These are phyloP conservation scores for Callitettix versicolor DNA, from an alignment of 1,140 invertebrate genomes.

Conservation along the genomic window DNA sequence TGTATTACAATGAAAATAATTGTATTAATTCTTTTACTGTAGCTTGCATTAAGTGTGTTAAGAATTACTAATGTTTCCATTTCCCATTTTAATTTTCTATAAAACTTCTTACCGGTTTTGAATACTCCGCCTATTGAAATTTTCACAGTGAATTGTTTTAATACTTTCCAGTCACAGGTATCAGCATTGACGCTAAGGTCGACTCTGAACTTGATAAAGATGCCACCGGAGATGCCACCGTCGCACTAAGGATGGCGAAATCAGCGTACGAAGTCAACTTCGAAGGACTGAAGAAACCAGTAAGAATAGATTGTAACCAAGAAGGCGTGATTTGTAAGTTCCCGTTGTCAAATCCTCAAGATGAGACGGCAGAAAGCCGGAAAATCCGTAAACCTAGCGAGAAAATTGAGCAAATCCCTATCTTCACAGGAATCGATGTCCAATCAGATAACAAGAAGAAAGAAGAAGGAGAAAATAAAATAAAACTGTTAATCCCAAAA, in stretches of 20 bases:
- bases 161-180: not conserved
- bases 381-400: not conserved
- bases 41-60: too few species aligned
- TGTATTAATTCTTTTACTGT: too few species aligned
- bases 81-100: too few species aligned
- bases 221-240: not conserved
- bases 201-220: not conserved
- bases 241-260: not conserved
- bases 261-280: constrained; percentile 2
- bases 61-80: too few species aligned
- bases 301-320: constrained; percentile 4
- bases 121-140: too few species aligned
- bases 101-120: too few species aligned
- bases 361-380: not conserved
- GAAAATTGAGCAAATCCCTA: not conserved
- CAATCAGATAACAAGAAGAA: too few species aligned
- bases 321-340: constrained; percentile 7
- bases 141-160: too few species aligned
- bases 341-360: not conserved
- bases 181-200: not conserved
- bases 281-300: not conserved
- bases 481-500: not conserved
- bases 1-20: too few species aligned
- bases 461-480: not conserved
- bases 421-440: not conserved